Conservation (phyloP, 2,888 invertebrate genomes). For the Linnaemya tessellans region DNA sequence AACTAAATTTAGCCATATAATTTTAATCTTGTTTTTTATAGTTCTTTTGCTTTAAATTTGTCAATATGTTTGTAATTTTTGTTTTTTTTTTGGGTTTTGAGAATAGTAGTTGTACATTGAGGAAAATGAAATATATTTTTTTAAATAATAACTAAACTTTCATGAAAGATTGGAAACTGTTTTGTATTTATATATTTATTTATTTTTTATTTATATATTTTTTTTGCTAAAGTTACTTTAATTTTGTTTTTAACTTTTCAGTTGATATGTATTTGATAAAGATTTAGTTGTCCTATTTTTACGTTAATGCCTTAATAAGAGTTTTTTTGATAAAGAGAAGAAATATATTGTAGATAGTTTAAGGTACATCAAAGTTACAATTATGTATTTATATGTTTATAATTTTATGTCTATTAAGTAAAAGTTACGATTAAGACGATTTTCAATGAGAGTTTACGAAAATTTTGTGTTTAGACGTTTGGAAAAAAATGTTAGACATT, state of each 20-base stretch:
- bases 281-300: conserved; percentile 43
- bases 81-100: conserved; percentile 22
- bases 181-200: conserved; percentile 2
- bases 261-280: conserved; percentile 57
- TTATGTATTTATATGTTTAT: conserved; percentile 53
- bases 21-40: conserved; percentile 32
- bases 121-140: conserved; percentile 40
- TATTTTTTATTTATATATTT: conserved; percentile 7
- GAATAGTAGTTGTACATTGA: conserved; percentile 51
- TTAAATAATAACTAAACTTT: conserved; percentile 21
- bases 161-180: conserved; percentile 39
- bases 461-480: neutral
- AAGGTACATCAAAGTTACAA: conserved; percentile 76
- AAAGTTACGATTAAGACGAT: conserved; percentile 23
- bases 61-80: conserved; percentile 26
- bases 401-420: conserved; percentile 12
- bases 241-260: conserved; percentile 31
- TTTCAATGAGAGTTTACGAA: conserved; percentile 30
- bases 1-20: conserved; percentile 65
- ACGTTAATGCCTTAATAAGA: conserved; percentile 28
- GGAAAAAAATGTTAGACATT: conserved; percentile 59
- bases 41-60: conserved; percentile 38
- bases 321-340: conserved; percentile 48
- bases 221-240: conserved; percentile 5
- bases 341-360: conserved; percentile 68